Conservation (phyloP, 2,797 vertebrate species). For the Poeciliopsis infans region DNA sequence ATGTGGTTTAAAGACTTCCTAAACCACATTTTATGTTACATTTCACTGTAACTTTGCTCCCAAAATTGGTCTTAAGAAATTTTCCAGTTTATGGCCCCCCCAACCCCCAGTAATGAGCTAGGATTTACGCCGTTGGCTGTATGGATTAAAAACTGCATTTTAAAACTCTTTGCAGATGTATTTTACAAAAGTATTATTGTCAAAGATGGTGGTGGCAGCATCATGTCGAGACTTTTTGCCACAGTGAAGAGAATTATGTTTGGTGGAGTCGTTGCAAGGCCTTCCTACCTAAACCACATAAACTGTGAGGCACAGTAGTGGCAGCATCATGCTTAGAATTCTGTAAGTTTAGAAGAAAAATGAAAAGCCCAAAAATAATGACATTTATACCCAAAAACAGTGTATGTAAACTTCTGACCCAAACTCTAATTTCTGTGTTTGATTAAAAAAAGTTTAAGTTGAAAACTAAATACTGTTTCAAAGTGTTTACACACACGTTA, state of each 20-base stretch:
- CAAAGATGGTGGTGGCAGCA: neutral
- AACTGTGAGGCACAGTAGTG: neutral
- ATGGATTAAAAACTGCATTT: neutral
- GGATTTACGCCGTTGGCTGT: too few relatives aligned
- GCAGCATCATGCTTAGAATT: neutral
- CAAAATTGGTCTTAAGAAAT: too few relatives aligned
- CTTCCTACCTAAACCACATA: neutral
- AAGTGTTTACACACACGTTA: slow-evolving; percentile 21
- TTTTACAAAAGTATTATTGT: neutral
- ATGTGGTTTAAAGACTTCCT: too few relatives aligned
- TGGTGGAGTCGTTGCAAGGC: neutral
- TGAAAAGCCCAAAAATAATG: neutral
- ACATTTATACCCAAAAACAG: neutral
- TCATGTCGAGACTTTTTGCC: neutral
- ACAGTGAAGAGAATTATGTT: neutral
- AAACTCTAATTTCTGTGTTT: slow-evolving; percentile 10
- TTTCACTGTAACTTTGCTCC: too few relatives aligned
- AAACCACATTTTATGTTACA: too few relatives aligned
- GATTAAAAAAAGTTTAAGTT: slow-evolving; percentile 30
- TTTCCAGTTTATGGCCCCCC: too few relatives aligned
- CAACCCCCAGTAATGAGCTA: too few relatives aligned
- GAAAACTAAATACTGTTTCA: slow-evolving; percentile 10
- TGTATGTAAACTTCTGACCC: slow-evolving; percentile 1
- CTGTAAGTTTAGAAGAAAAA: neutral
- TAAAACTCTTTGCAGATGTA: neutral